Conservation (phyloP, 2,888 invertebrate genomes). For the Pyrochroa serraticornis region DNA sequence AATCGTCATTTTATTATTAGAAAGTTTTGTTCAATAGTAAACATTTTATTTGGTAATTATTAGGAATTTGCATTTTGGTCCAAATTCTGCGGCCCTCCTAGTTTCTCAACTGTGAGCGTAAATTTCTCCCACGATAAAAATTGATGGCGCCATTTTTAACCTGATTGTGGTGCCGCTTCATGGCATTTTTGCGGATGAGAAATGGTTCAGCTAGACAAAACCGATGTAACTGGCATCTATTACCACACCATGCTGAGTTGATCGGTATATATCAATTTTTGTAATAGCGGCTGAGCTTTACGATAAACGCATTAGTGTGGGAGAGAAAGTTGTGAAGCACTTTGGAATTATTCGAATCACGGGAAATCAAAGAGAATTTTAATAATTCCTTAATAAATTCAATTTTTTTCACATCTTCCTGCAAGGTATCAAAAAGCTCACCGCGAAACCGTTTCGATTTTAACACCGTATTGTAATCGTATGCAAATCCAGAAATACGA, state of each 20-base stretch:
- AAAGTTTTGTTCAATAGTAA: too few relatives aligned
- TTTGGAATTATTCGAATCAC: neutral
- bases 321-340: slow-evolving; percentile 6
- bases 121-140: too few relatives aligned
- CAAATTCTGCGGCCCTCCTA: too few relatives aligned
- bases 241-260: slow-evolving; percentile 9
- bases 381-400: neutral
- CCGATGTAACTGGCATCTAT: slow-evolving; percentile 8
- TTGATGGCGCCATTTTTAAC: too few relatives aligned
- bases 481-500: too few relatives aligned
- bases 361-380: neutral
- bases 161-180: too few relatives aligned
- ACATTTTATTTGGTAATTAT: too few relatives aligned
- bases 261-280: slow-evolving; percentile 16
- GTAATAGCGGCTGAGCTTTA: slow-evolving; percentile 13
- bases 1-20: too few relatives aligned
- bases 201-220: slow-evolving; percentile 8
- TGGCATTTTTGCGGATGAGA: slow-evolving; percentile 1
- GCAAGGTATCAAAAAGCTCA: neutral
- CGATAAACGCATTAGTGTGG: slow-evolving; percentile 3
- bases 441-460: too few relatives aligned
- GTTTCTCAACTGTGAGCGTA: too few relatives aligned
- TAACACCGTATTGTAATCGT: too few relatives aligned
- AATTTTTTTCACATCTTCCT: neutral
- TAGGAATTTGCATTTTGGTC: too few relatives aligned